Base-by-base conservation (phyloP, 1,140 invertebrate species). In the Leptopilina clavipes region DNA sequence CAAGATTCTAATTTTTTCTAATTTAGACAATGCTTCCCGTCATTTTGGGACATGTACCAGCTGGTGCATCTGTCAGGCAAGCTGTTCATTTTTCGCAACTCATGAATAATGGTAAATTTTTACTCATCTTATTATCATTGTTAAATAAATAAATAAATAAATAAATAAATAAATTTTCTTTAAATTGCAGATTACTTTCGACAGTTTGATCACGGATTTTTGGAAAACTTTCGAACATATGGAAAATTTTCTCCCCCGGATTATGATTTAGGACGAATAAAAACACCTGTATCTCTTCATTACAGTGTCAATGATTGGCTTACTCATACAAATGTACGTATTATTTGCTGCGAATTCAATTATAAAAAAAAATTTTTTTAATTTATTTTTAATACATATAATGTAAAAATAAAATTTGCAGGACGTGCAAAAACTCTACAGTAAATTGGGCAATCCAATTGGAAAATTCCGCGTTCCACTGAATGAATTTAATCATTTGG, bases 1-100 rank as follows among this genome's bases (percentile, higher is more conserved):
- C 1, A 12, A 72, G n/a, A 65, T 44, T 72, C n/a, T n/a, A n/a
- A n/a, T n/a, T 19, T 72, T 71, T 59, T 76, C 73, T 71, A 37
- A 72, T 70, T 73, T 11, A 79, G 79, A 79, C 76, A 11, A 90
- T 94, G 84, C 76, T 97, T 0, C 94, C 95, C 0, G 92, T 95
- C 0, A 95, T 97, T 82, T 86, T 95, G 2, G 92, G 93, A 11
- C 95, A 98, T 86, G 93, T 93, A 3, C 97, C 97, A 3, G 95
- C 96, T 0, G 97, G 97, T 7, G 92, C 96, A 0, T 95, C 96
- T 0, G 93, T 93, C 0, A 93, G 93, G 83, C 96, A 96, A 82
- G 84, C 98, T 10, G 89, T 95, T 7, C 95, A 97, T 85, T 96
- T 94, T 81, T 93, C 91, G 0, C 95, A 97, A 89, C 91, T 93